Percentiles rank a stretch among this genome's conserved stretches.
These are phyloP conservation scores for Hyposmocoma kahamanoa DNA, from an alignment of 1,140 invertebrate species.

Conservation along the genomic window DNA sequence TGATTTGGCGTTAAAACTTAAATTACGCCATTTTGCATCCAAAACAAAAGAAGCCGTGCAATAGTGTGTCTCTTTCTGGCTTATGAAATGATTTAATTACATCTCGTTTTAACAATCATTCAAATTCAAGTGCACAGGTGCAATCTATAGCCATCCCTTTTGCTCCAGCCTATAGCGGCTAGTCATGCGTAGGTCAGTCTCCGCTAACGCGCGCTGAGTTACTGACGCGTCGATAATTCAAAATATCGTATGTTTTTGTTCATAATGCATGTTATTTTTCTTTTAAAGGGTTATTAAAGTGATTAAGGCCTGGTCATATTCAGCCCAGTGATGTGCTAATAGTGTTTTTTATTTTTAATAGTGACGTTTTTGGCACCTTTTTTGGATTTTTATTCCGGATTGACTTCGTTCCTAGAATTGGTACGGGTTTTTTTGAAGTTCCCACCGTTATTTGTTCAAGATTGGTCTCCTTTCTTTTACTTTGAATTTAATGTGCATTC, in stretches of 20 bases:
- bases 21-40: slow-evolving; percentile 10
- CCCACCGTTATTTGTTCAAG: no score
- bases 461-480: slow-evolving; percentile 11
- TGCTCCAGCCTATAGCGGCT: slow-evolving; percentile 39
- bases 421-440: slow-evolving; percentile 13
- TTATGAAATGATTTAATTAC: slow-evolving; percentile 54
- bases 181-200: slow-evolving; percentile 35
- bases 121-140: slow-evolving; percentile 63
- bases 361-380: slow-evolving; percentile 31
- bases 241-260: no score
- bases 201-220: slow-evolving; percentile 12
- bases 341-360: slow-evolving; percentile 13
- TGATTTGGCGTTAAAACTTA: neutral
- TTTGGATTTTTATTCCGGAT: slow-evolving; percentile 27
- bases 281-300: no score
- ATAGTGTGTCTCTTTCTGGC: slow-evolving; percentile 37
- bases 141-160: slow-evolving; percentile 41
- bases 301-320: slow-evolving; percentile 14
- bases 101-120: slow-evolving; percentile 46
- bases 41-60: slow-evolving; percentile 8
- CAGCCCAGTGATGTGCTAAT: slow-evolving; percentile 24
- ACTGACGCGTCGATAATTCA: slow-evolving; percentile 19
- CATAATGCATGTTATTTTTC: no score
- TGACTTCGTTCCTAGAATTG: slow-evolving; percentile 16
- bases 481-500: slow-evolving; percentile 11